phyloP scores from a whole-genome alignment of 30 jellyfish, hydroid and myxozoan genomes.

The Aurelia sp. region DNA sequence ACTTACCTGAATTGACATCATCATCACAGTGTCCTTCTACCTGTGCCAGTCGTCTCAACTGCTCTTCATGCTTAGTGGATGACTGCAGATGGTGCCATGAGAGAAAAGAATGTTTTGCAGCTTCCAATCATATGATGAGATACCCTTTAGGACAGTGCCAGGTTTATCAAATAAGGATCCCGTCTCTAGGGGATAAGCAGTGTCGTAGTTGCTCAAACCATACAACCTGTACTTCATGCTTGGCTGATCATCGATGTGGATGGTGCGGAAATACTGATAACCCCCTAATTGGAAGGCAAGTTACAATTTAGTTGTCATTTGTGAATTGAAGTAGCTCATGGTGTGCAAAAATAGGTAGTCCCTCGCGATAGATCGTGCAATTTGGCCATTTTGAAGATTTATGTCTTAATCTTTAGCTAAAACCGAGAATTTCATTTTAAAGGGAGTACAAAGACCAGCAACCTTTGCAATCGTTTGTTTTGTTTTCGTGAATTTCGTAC shows the following conservation, averaged over 20 bases:
- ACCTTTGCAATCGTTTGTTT: too few relatives aligned
- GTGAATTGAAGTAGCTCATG: neutral
- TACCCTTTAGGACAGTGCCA: slow-evolving; percentile 60
- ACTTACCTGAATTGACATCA: neutral
- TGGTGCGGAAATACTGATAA: slow-evolving; percentile 82
- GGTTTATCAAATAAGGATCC: neutral
- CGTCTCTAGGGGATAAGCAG: neutral
- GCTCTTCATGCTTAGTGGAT: neutral
- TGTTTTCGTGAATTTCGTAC: too few relatives aligned
- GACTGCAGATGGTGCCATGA: slow-evolving; percentile 78
- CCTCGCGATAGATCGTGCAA: too few relatives aligned
- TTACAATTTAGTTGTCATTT: neutral
- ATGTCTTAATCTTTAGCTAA: too few relatives aligned
- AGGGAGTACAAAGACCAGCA: too few relatives aligned
- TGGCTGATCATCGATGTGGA: slow-evolving; percentile 85
- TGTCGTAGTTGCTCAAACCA: slow-evolving; percentile 66
- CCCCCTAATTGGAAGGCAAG: slow-evolving; percentile 88
- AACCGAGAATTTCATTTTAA: too few relatives aligned
- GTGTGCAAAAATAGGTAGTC: too few relatives aligned
- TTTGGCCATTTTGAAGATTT: too few relatives aligned
- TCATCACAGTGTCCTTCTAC: slow-evolving; percentile 36
- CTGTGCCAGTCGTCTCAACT: slow-evolving; percentile 9
- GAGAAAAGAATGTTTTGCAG: slow-evolving; percentile 57
- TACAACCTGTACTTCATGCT: slow-evolving; percentile 71
- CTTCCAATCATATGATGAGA: slow-evolving; percentile 36